Evolutionary conservation across 2,888 invertebrate genomes (phyloP).

Genomic region (Campoplex capitator): DNA sequence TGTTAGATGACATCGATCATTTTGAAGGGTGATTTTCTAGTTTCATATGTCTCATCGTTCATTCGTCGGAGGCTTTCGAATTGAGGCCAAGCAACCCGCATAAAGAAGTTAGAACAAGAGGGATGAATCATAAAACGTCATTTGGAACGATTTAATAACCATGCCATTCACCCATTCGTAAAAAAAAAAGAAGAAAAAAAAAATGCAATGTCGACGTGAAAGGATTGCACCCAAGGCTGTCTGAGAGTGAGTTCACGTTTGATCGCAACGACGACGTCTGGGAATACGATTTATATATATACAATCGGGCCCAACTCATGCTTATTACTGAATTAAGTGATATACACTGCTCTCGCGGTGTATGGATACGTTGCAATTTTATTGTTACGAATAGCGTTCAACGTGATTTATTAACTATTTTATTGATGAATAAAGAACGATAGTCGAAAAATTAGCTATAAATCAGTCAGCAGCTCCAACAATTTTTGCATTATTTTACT

Average conservation of each 20-base stretch:
- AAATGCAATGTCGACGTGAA: conserved; percentile 38
- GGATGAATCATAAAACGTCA: conserved; percentile 2
- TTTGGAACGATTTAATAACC: conserved; percentile 5
- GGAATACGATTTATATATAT: not conserved
- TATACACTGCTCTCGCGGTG: not conserved
- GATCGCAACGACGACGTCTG: conserved; percentile 45
- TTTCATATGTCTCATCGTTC: not conserved
- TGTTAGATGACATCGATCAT: not conserved
- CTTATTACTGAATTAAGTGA: conserved; percentile 5
- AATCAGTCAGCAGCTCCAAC: not conserved
- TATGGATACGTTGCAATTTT: not conserved
- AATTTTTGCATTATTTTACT: not conserved
- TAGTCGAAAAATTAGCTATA: not conserved
- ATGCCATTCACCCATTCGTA: conserved; percentile 9
- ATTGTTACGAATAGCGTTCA: not conserved
- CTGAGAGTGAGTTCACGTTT: conserved; percentile 37
- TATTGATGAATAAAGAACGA: not conserved
- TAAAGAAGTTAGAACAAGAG: not conserved
- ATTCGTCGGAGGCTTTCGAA: not conserved
- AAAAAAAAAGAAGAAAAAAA: not conserved
- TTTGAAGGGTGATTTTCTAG: not conserved
- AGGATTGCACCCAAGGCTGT: conserved; percentile 48
- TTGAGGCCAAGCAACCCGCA: not conserved
- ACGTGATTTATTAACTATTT: not conserved
- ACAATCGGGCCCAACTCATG: not conserved